Percentiles rank a stretch among this genome's conserved stretches.
These are phyloP conservation scores for Erebia ligea DNA, from an alignment of 2,888 invertebrate genomes.

Conservation along the genomic window DNA sequence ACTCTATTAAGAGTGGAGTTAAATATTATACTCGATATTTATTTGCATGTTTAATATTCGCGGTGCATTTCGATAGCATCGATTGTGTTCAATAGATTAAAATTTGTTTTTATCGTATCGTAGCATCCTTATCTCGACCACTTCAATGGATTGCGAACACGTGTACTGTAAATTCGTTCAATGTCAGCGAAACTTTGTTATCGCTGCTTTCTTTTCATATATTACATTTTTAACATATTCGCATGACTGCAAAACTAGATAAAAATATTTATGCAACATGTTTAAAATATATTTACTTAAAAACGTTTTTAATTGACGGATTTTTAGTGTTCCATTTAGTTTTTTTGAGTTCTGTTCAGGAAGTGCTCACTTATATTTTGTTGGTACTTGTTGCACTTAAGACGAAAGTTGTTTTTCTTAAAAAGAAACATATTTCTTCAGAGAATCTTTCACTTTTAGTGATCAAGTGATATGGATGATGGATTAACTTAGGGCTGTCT, in stretches of 20 bases:
- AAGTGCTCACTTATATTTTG: neutral
- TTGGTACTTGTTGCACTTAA: too few species aligned
- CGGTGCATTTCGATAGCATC: constrained; percentile 14
- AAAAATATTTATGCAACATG: neutral
- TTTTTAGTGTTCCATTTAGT: too few species aligned
- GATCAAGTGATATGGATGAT: too few species aligned
- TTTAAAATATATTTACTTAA: neutral
- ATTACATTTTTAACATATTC: neutral
- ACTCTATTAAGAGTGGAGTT: neutral
- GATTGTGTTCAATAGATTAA: constrained; percentile 9
- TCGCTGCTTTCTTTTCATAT: constrained; percentile 11
- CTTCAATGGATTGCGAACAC: constrained; percentile 18
- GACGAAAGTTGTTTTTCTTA: too few species aligned
- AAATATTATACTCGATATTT: neutral
- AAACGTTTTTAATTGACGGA: too few species aligned
- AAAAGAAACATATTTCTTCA: too few species aligned
- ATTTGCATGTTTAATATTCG: constrained; percentile 18
- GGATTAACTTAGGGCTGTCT: neutral
- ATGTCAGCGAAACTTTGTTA: constrained; percentile 20
- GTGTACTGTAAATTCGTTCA: constrained; percentile 20
- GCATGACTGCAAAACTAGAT: constrained; percentile 2
- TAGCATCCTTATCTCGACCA: constrained; percentile 15
- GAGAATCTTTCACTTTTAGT: too few species aligned
- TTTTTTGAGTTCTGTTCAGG: neutral
- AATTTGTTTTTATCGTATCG: constrained; percentile 14